Evolutionary conservation across 2,113 vertebrate species (phyloP).

Genomic region (Oreochromis niloticus): DNA sequence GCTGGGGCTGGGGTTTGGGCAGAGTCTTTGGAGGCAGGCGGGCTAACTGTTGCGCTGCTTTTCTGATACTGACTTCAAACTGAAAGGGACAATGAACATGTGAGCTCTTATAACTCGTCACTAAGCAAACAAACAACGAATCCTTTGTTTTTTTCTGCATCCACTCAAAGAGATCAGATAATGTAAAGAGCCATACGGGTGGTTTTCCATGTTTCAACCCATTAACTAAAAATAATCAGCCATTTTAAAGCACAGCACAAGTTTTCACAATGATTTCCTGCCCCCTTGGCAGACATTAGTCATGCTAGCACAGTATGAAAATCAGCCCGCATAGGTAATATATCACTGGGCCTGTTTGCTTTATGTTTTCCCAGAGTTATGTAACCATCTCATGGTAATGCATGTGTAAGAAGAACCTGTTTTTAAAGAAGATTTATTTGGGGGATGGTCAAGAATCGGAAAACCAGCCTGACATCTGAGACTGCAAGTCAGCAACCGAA

Average conservation of each 20-base stretch:
- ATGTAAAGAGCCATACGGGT: not conserved
- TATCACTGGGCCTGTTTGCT: not conserved
- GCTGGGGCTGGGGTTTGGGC: conserved; percentile 63
- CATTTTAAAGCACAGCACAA: not conserved
- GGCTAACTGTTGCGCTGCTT: conserved; percentile 70
- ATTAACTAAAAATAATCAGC: not conserved
- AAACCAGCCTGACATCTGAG: not conserved
- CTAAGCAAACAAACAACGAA: not conserved
- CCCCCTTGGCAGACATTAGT: not conserved
- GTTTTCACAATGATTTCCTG: not conserved
- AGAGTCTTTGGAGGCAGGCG: conserved; percentile 32
- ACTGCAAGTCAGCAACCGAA: not conserved
- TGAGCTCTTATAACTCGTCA: not conserved
- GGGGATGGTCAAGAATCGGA: not conserved
- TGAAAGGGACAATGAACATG: conserved; percentile 76
- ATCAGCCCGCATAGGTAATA: not conserved
- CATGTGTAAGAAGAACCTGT: not conserved
- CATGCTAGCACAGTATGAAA: not conserved
- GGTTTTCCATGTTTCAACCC: not conserved
- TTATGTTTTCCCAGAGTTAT: not conserved
- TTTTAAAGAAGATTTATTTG: not conserved
- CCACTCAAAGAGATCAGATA: not conserved
- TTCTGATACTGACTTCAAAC: conserved; percentile 73
- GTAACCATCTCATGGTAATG: not conserved
- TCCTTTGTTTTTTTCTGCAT: not conserved